Evolutionary conservation across 2,888 invertebrate species (phyloP).

Genomic region (Dorcus parallelipipedus): DNA sequence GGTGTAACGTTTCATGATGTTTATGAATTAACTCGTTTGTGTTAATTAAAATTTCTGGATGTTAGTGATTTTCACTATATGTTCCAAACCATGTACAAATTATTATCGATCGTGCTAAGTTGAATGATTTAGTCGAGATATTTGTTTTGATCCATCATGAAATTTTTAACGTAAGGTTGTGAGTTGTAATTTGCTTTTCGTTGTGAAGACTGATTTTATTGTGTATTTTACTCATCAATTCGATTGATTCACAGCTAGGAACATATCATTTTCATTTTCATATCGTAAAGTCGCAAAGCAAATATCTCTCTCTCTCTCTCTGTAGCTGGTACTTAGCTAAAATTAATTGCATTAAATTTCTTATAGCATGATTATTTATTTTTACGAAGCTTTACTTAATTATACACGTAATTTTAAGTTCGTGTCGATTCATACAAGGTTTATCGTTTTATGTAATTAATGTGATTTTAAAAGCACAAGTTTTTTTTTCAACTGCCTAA

Average conservation of each 20-base stretch:
- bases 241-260: not conserved
- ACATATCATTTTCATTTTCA: not conserved
- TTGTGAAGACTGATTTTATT: conserved; percentile 1
- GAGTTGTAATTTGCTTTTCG: not conserved
- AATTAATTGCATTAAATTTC: too few relatives aligned
- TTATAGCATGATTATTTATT: too few relatives aligned
- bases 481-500: too few relatives aligned
- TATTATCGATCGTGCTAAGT: too few relatives aligned
- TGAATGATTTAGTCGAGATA: not conserved
- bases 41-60: too few relatives aligned
- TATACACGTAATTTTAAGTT: too few relatives aligned
- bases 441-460: too few relatives aligned
- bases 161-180: not conserved
- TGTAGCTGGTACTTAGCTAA: not conserved
- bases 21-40: too few relatives aligned
- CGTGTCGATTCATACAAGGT: too few relatives aligned
- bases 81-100: not conserved
- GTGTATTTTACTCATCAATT: not conserved
- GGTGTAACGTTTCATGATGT: too few relatives aligned
- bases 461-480: too few relatives aligned
- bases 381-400: too few relatives aligned
- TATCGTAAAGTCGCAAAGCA: not conserved
- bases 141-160: not conserved
- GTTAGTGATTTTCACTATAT: not conserved
- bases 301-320: not conserved